Evolutionary conservation across 2,797 vertebrate species (phyloP).

Genomic region (Urosaurus nigricauda): DNA sequence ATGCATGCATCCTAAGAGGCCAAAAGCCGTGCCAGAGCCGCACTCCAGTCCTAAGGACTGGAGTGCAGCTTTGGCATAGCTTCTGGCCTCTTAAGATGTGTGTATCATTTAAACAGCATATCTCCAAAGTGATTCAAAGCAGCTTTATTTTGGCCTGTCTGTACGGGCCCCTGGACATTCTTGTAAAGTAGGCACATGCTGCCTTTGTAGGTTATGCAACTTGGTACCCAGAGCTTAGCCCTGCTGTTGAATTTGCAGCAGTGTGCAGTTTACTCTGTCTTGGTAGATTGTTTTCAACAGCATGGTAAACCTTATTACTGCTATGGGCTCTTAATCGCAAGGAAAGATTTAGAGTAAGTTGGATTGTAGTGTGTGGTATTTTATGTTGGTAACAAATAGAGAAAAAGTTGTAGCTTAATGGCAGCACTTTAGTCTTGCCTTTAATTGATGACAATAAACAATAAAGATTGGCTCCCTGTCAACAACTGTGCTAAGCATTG

Average conservation of each 20-base stretch:
- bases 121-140: too few species aligned
- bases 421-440: neutral
- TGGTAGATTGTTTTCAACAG: neutral
- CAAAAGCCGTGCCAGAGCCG: too few species aligned
- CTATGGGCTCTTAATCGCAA: neutral
- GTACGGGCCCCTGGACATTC: too few species aligned
- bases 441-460: neutral
- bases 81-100: too few species aligned
- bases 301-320: slow-evolving; percentile 1
- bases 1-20: too few species aligned
- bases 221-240: neutral
- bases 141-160: too few species aligned
- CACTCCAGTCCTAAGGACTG: too few species aligned
- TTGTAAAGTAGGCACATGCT: neutral
- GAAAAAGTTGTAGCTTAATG: neutral
- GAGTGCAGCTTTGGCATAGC: too few species aligned
- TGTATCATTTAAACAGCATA: too few species aligned
- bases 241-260: neutral
- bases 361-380: neutral
- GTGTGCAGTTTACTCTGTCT: neutral
- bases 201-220: neutral
- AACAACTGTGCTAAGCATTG: neutral
- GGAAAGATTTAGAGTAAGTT: neutral
- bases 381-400: neutral
- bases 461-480: neutral